These are phyloP conservation scores for Odontesthes bonariensis DNA, from an alignment of 2,113 vertebrate species.

Conservation along the genomic window DNA sequence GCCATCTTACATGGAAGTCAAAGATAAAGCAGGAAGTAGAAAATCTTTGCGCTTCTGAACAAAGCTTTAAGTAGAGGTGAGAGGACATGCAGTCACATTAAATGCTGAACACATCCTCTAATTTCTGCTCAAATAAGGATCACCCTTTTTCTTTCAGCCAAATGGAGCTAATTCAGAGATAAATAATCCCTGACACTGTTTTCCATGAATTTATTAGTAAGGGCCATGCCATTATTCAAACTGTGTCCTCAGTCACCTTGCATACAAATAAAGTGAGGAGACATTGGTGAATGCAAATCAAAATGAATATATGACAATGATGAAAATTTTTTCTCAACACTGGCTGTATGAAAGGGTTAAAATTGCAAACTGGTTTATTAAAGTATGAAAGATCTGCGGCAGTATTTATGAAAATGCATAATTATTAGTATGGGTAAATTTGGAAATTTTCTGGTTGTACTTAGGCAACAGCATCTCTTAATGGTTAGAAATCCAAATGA, in stretches of 20 bases:
- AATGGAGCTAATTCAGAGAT: conserved; percentile 48
- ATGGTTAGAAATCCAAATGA: no score
- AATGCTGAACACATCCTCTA: conserved; percentile 3
- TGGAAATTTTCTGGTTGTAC: no score
- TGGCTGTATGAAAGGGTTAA: background rate
- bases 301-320: conserved; percentile 5
- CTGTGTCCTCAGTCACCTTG: conserved; percentile 37
- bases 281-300: conserved; percentile 7
- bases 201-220: conserved; percentile 50
- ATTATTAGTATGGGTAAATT: no score
- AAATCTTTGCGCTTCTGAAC: background rate
- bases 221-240: conserved; percentile 25
- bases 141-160: conserved; percentile 1
- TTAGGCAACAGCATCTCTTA: no score
- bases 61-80: conserved; percentile 18
- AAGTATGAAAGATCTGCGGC: background rate
- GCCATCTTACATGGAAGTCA: conserved; percentile 6
- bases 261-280: conserved; percentile 26
- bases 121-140: conserved; percentile 37
- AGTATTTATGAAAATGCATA: background rate
- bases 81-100: background rate
- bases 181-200: conserved; percentile 42
- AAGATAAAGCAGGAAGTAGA: conserved; percentile 7
- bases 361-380: background rate
- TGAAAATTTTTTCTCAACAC: background rate